phyloP scores from a whole-genome alignment of 2,888 invertebrate genomes.

The Anodontia alba region DNA sequence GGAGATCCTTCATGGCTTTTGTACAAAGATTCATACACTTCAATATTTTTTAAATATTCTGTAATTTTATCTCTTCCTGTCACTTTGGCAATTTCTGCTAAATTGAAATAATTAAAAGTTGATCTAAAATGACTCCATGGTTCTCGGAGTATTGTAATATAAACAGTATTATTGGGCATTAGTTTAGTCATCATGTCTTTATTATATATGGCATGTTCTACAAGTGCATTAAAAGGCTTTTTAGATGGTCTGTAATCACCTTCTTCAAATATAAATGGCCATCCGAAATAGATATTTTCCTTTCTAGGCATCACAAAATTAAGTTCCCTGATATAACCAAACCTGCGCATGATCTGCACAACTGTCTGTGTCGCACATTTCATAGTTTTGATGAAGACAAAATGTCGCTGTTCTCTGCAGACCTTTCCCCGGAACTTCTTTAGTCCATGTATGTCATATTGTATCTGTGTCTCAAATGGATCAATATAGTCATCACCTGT shows the following conservation, averaged over 20 bases:
- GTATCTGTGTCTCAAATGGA: slow-evolving; percentile 25
- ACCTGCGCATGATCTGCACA: slow-evolving; percentile 78
- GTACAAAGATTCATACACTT: slow-evolving; percentile 78
- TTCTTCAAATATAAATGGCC: slow-evolving; percentile 79
- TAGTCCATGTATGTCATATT: not conserved
- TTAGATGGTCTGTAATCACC: slow-evolving; percentile 74
- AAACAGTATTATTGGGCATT: slow-evolving; percentile 77
- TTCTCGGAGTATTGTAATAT: slow-evolving; percentile 80
- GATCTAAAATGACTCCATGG: slow-evolving; percentile 81
- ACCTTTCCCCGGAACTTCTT: slow-evolving; percentile 33
- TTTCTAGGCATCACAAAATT: slow-evolving; percentile 78
- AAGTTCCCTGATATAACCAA: slow-evolving; percentile 75
- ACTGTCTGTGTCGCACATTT: slow-evolving; percentile 83
- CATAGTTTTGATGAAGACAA: slow-evolving; percentile 83
- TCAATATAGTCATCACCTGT: slow-evolving; percentile 36
- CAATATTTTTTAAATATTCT: slow-evolving; percentile 76
- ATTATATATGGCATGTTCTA: slow-evolving; percentile 82
- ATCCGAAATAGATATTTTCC: slow-evolving; percentile 79
- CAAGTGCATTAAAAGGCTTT: slow-evolving; percentile 76
- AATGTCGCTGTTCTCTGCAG: slow-evolving; percentile 66
- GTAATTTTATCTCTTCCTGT: slow-evolving; percentile 61
- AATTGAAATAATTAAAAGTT: slow-evolving; percentile 79
- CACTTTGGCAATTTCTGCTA: slow-evolving; percentile 67
- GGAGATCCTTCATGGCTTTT: slow-evolving; percentile 57
- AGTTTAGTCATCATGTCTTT: slow-evolving; percentile 69